phyloP scores from a whole-genome alignment of 2,888 invertebrate species.

The Perizoma flavofasciatum region DNA sequence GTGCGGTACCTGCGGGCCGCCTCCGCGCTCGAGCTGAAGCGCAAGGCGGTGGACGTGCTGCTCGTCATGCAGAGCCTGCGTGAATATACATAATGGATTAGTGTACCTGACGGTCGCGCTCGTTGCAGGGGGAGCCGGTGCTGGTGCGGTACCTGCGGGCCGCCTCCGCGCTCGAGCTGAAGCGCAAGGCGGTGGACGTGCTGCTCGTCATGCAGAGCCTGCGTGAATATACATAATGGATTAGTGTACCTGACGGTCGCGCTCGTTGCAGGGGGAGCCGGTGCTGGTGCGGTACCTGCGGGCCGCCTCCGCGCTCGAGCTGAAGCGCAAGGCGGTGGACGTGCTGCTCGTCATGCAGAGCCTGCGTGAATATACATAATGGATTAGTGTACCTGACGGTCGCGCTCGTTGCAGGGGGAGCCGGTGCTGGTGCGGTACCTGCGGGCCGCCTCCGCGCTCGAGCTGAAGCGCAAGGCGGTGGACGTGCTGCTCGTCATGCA shows the following conservation, averaged over 20 bases:
- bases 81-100: too few relatives aligned
- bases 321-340: slow-evolving; percentile 92
- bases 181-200: slow-evolving; percentile 91
- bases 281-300: slow-evolving; percentile 93
- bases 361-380: slow-evolving; percentile 84
- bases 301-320: slow-evolving; percentile 84
- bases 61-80: slow-evolving; percentile 92
- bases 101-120: too few relatives aligned
- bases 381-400: too few relatives aligned
- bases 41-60: slow-evolving; percentile 91
- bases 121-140: slow-evolving; percentile 92
- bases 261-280: slow-evolving; percentile 89
- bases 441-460: slow-evolving; percentile 83
- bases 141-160: slow-evolving; percentile 91
- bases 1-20: slow-evolving; percentile 89
- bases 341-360: slow-evolving; percentile 91
- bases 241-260: too few relatives aligned
- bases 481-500: slow-evolving; percentile 91
- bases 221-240: slow-evolving; percentile 70
- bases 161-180: slow-evolving; percentile 87
- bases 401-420: slow-evolving; percentile 87
- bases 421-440: slow-evolving; percentile 94
- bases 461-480: slow-evolving; percentile 91
- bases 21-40: slow-evolving; percentile 88
- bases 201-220: slow-evolving; percentile 92